phyloP scores from a whole-genome alignment of 2,797 vertebrate genomes.

The Cossypha polioptera region DNA sequence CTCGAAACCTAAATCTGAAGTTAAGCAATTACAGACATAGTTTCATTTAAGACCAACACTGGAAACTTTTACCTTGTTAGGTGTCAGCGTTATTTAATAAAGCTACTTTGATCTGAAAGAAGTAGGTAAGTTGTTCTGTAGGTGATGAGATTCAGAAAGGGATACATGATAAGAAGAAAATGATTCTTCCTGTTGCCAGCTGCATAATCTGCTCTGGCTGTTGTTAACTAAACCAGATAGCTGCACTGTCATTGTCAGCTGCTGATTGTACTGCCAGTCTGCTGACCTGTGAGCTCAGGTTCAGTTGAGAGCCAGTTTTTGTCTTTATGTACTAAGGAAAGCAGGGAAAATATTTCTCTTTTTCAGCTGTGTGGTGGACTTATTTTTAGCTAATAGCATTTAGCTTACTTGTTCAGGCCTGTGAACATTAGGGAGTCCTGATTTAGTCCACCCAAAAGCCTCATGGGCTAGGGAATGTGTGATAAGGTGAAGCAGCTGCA shows the following conservation, averaged over 20 bases:
- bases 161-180: not conserved
- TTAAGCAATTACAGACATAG: not conserved
- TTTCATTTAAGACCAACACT: not conserved
- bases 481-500: not conserved
- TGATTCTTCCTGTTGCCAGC: not conserved
- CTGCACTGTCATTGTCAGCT: not conserved
- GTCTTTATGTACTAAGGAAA: not conserved
- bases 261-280: not conserved
- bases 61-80: not conserved
- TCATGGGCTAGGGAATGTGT: not conserved
- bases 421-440: not conserved
- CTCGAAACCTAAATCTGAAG: not conserved
- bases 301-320: not conserved
- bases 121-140: not conserved
- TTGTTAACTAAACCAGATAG: not conserved
- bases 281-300: not conserved
- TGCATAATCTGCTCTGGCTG: not conserved
- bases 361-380: not conserved
- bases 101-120: not conserved
- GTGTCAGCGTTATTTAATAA: not conserved
- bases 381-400: not conserved
- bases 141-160: not conserved
- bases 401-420: not conserved
- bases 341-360: not conserved
- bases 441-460: not conserved